Base-by-base conservation (phyloP, 1,140 invertebrate genomes). In the Drosophila repletoides region DNA sequence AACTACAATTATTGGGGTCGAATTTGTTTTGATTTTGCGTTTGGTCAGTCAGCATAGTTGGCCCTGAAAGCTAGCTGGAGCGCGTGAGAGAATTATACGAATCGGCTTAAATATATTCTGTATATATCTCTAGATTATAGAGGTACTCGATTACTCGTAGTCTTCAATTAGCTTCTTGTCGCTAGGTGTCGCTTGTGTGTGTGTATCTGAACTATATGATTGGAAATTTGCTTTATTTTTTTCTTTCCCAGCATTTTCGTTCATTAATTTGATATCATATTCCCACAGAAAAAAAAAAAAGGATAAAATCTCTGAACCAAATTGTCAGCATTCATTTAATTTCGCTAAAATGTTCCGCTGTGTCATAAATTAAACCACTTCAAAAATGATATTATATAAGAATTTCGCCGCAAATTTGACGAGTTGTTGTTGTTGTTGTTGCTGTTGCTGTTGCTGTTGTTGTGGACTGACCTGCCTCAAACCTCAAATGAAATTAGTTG, bases 341-440 rank as follows among this genome's bases (percentile, higher is more conserved):
- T 45, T 59, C 3, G 48, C 24, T 56, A 59, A 72, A 67, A 43
- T 72, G 41, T 59, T 71, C 22, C 38, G 36, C 38, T 55, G 76
- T 55, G 76, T 72, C 64, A 84, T 83, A 68, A 68, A 75, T 84
- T 75, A 59, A 80, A 53, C 41, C 67, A 67, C 41, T 71, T 71
- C 26, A 17, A 65, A 56, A 63, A 43, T 45, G 40, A 28, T 70
- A 56, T 75, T 79, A 68, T 45, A 77, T 77, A 83, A 76, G 64
- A 34, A 43, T 69, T 72, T 67, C 17, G 36, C 9, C 34, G 34
- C 9, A 19, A 28, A 52, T 53, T 52, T 26, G 6, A 31, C 9
- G 3, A 41, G 49, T 24, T 34, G 61, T 14, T 34, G 24, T 38
- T 49, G 56, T 56, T 51, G 43, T 34, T 52, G 29, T 65, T 59